Base-by-base conservation (phyloP, 2,113 vertebrate genomes). In the Pseudorectes ferrugineus region DNA sequence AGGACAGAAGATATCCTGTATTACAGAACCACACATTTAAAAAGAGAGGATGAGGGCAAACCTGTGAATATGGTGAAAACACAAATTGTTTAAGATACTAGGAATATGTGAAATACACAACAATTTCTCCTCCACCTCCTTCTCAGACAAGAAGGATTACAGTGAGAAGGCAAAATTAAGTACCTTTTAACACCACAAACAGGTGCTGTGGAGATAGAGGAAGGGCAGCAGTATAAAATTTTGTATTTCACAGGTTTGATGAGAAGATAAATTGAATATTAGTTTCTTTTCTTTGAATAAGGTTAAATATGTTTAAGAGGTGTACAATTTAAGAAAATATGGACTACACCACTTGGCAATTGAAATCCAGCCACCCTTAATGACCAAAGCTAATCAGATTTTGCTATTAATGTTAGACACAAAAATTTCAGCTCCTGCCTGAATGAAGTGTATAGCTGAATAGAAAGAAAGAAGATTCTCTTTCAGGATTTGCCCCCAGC, bases 311-410 rank as follows among this genome's bases (percentile, higher is more conserved):
- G 58, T 45, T 82, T 80, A 85, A 84, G 36, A 92, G 36, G 36
- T 54, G 10, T 28, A 67, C 9, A 0, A 79, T 78, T 89, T 85
- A 78, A 70, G 36, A 77, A 49, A 90, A 74, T 78, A 83, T 6
- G 51, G 77, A 80, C 35, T 80, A 54, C 43, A 63, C 13, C 25
- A 63, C 52, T 84, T 61, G 35, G 38, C 55, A 95, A 65, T 22
- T 81, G 76, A 97, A 93, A 93, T 79, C 78, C 71, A 97, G 91
- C 59, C 61, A 96, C 83, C 63, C 55, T 85, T 92, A 96, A 76
- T 73, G 80, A 94, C 54, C 8, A 10, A 67, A 75, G 77, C 35
- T 93, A 95, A 87, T 92, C 72, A 88, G 92, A 97, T 95, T 97
- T 95, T 96, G 87, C 85, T 86, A 72, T 77, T 89, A 95, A 25